Conservation (phyloP, 1,140 invertebrate genomes). For the Drosophila athabasca region DNA sequence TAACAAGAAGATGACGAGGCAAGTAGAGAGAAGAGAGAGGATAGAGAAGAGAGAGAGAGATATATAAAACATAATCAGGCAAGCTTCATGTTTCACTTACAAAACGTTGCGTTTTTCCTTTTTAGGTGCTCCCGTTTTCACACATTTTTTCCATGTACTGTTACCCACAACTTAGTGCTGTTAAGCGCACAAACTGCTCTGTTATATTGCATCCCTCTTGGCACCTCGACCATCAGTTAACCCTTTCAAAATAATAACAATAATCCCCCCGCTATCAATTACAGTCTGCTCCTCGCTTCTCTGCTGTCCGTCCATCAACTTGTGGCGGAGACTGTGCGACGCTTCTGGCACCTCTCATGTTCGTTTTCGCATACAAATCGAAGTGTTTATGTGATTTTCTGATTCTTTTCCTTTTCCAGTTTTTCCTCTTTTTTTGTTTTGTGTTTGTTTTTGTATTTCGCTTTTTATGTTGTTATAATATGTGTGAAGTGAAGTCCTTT, state of each 20-base stretch:
- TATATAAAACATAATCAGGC: background rate
- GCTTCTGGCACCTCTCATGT: conserved; percentile 16
- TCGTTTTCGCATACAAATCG: conserved; percentile 47
- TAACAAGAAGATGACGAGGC: background rate
- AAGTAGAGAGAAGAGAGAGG: too few relatives aligned
- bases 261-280: too few relatives aligned
- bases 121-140: too few relatives aligned
- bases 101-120: too few relatives aligned
- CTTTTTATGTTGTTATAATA: conserved; percentile 46
- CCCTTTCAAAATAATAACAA: too few relatives aligned
- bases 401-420: conserved; percentile 25
- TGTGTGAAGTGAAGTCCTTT: conserved; percentile 47
- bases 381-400: conserved; percentile 64
- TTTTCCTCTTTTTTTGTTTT: conserved; percentile 4
- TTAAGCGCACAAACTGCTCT: too few relatives aligned
- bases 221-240: too few relatives aligned
- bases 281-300: too few relatives aligned
- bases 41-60: background rate
- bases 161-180: too few relatives aligned
- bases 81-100: too few relatives aligned
- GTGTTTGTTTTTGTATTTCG: background rate
- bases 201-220: too few relatives aligned
- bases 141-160: too few relatives aligned
- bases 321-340: conserved; percentile 33
- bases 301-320: conserved; percentile 1